Conservation (phyloP, 2,888 invertebrate genomes). For the Kuschelorhynchus macadamiae region DNA sequence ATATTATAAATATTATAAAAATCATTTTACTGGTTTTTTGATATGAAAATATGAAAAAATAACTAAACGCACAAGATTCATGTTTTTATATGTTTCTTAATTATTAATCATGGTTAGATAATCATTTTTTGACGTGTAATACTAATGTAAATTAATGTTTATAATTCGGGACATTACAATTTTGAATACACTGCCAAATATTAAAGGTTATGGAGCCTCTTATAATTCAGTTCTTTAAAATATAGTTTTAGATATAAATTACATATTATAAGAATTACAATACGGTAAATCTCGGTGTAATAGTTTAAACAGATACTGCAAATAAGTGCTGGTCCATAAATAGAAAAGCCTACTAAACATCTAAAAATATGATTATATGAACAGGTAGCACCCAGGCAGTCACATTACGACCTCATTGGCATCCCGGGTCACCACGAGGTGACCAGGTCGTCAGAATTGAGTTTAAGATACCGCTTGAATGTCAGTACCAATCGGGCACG, state of each 20-base stretch:
- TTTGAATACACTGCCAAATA: no score
- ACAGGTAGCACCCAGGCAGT: conserved; percentile 32
- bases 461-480: conserved; percentile 48
- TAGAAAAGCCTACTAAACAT: conserved; percentile 8
- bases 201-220: no score
- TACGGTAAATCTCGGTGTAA: background rate
- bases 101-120: no score
- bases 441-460: conserved; percentile 45
- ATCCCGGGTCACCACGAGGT: conserved; percentile 45
- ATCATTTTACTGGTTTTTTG: no score
- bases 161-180: no score
- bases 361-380: conserved; percentile 29
- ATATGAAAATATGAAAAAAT: no score
- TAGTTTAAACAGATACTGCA: background rate
- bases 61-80: no score
- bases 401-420: conserved; percentile 26
- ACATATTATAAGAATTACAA: background rate
- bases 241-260: background rate
- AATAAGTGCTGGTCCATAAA: background rate
- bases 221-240: no score
- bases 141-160: no score
- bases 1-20: no score
- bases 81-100: no score
- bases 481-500: conserved; percentile 45
- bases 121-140: no score